Base-by-base conservation (phyloP, 1,140 invertebrate species). In the Drosophila neocordata region DNA sequence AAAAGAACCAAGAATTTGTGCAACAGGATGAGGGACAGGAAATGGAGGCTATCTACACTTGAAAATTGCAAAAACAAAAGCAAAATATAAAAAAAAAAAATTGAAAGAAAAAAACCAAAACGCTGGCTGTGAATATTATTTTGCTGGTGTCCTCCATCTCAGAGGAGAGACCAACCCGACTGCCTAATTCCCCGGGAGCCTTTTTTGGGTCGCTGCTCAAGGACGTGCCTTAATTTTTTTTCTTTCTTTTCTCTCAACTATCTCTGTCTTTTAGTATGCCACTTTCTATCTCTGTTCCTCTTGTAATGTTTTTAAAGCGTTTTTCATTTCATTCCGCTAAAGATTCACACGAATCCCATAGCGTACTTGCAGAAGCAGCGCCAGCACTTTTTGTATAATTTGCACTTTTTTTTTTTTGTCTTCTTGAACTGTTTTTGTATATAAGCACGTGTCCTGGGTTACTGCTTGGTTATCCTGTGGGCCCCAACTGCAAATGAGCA, bases 361-460 rank as follows among this genome's bases (percentile, higher is more conserved):
- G 60, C 63, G 31, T 81, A 84, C 81, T 68, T 48, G 69, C 65
- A 72, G 79, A 71, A 69, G 84, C 75, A 15, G 83, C 84, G 82
- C 79, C 84, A 87, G 75, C 84, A 89, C 64, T 87, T 83, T 78
- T 87, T 75, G 41, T 87, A 87, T 88, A 88, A 87, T 87, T 87
- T 87, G 77, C 81, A 85, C 77, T 79, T 69, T 65, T 62, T 79
- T 66, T 37, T 65, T 60, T 7, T 37, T 3, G 22, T 44, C 15
- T 24, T 24, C 27, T 31, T 31, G 4, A 6, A 31, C 27, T 66
- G 34, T 60, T 59, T 44, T 24, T 75, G 35, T 48, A 56, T 60
- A 37, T 65, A 70, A 37, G 72, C 72, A 74, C 72, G 72, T 74
- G 72, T 74, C 71, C 72, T 41, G 72, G 57, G 70, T 61, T 35